Conservation (phyloP, 2,888 invertebrate species). For the Rhamphomyia laevipes region DNA sequence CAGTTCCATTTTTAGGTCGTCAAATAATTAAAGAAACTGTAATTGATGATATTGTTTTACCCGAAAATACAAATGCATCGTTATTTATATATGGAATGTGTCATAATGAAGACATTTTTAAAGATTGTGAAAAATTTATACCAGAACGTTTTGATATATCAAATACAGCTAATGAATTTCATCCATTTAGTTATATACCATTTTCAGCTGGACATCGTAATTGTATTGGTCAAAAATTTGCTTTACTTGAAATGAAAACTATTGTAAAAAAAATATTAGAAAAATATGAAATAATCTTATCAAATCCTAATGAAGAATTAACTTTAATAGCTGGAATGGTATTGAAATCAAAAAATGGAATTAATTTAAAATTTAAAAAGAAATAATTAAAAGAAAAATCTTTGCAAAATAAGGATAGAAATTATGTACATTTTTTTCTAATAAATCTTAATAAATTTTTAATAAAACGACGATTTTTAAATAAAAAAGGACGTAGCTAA, state of each 20-base stretch:
- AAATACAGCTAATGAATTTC: slow-evolving; percentile 3
- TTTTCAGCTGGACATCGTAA: slow-evolving; percentile 18
- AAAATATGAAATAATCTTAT: slow-evolving; percentile 12
- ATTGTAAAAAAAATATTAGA: slow-evolving; percentile 12
- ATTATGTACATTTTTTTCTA: too few relatives aligned
- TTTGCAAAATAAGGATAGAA: too few relatives aligned
- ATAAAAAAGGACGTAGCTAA: too few relatives aligned
- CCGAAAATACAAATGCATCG: slow-evolving; percentile 4
- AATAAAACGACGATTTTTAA: too few relatives aligned
- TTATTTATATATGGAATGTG: slow-evolving; percentile 6
- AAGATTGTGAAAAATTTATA: slow-evolving; percentile 15
- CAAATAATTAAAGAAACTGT: slow-evolving; percentile 4
- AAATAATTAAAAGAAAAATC: too few relatives aligned
- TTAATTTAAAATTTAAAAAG: slow-evolving; percentile 8
- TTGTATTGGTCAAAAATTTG: slow-evolving; percentile 19
- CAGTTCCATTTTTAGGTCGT: slow-evolving; percentile 11
- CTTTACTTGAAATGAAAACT: slow-evolving; percentile 16
- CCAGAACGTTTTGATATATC: slow-evolving; percentile 16
- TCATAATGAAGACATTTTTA: slow-evolving; percentile 12
- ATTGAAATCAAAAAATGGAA: slow-evolving; percentile 15
- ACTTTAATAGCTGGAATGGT: slow-evolving; percentile 11
- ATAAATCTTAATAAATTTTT: too few relatives aligned
- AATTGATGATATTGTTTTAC: slow-evolving; percentile 2
- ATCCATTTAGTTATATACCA: slow-evolving; percentile 16
- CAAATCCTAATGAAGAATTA: slow-evolving; percentile 10